Evolutionary conservation across 2,113 vertebrate species (phyloP).

Genomic region (Porphyrio hochstetteri): DNA sequence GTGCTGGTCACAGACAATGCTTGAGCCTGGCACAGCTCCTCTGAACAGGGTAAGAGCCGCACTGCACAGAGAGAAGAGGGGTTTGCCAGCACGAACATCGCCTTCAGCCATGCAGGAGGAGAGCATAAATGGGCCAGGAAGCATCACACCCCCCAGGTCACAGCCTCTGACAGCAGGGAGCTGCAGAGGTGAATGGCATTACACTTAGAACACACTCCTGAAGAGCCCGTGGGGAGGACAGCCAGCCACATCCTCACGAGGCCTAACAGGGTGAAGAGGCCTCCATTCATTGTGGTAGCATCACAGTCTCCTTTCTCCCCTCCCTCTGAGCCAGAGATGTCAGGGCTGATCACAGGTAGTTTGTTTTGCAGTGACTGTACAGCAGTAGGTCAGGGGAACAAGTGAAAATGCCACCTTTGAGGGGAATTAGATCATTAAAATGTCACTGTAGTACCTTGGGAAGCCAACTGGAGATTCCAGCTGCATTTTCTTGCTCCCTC

Average conservation of each 20-base stretch:
- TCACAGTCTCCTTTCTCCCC: not conserved
- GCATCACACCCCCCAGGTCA: not conserved
- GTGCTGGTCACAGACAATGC: not conserved
- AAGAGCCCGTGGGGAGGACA: not conserved
- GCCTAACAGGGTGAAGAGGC: not conserved
- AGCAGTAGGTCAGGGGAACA: slow-evolving; percentile 10
- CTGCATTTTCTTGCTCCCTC: not conserved
- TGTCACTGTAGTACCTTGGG: slow-evolving; percentile 13
- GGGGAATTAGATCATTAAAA: slow-evolving; percentile 56
- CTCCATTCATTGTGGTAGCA: not conserved
- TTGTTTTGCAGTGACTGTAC: not conserved
- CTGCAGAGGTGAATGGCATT: not conserved
- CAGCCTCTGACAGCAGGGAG: not conserved
- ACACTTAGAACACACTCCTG: rapidly evolving
- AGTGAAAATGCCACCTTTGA: slow-evolving; percentile 48
- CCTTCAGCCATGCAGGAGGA: not conserved
- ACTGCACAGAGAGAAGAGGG: not conserved
- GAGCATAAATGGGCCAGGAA: not conserved
- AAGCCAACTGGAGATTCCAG: slow-evolving; percentile 34
- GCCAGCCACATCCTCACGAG: not conserved
- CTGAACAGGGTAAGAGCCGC: rapidly evolving
- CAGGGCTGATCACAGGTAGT: slow-evolving; percentile 13
- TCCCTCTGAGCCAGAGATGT: not conserved
- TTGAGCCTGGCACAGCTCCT: not conserved
- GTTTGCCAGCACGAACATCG: not conserved